Evolutionary conservation across 2,113 vertebrate species (phyloP).

Genomic region (Siniperca knerii): DNA sequence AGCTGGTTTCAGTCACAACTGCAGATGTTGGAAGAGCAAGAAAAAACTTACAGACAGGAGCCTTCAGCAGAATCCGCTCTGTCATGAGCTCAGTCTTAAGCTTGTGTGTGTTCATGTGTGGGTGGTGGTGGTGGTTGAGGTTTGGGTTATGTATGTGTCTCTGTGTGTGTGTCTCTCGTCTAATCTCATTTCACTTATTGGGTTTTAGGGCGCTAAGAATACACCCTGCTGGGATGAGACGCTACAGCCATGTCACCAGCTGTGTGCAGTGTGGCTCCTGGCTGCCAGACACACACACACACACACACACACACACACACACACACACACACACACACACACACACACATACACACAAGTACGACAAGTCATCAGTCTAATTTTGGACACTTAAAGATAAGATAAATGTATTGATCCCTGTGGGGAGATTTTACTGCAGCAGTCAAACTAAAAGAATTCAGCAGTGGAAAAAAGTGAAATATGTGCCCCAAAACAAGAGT

Average conservation of each 20-base stretch:
- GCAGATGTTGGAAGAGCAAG: conserved; percentile 33
- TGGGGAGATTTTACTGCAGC: neutral
- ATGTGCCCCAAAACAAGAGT: conserved; percentile 18
- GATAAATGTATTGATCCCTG: conserved; percentile 39
- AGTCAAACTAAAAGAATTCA: conserved; percentile 42
- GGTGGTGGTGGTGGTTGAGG: conserved; percentile 27
- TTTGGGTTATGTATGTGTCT: conserved; percentile 38
- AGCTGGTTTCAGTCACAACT: conserved; percentile 10
- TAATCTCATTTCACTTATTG: conserved; percentile 76
- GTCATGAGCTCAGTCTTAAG: neutral
- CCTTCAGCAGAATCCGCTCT: conserved; percentile 3
- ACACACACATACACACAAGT: conserved; percentile 27
- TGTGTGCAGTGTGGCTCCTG: conserved; percentile 60
- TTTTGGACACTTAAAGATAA: conserved; percentile 46
- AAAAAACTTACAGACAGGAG: neutral
- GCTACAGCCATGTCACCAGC: conserved; percentile 52
- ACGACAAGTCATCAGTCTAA: conserved; percentile 29
- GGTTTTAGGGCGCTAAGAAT: conserved; percentile 72
- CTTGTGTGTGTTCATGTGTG: conserved; percentile 25
- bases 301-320: conserved; percentile 35
- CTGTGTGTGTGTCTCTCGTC: conserved; percentile 46
- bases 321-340: conserved; percentile 36
- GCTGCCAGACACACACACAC: conserved; percentile 29
- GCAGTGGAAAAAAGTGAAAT: conserved; percentile 13
- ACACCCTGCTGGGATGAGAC: conserved; percentile 59